Evolutionary conservation across 2,888 invertebrate species (phyloP), one percentile per base, ranked within the genome.

Genomic region (Neuroscelio doddi): DNA sequence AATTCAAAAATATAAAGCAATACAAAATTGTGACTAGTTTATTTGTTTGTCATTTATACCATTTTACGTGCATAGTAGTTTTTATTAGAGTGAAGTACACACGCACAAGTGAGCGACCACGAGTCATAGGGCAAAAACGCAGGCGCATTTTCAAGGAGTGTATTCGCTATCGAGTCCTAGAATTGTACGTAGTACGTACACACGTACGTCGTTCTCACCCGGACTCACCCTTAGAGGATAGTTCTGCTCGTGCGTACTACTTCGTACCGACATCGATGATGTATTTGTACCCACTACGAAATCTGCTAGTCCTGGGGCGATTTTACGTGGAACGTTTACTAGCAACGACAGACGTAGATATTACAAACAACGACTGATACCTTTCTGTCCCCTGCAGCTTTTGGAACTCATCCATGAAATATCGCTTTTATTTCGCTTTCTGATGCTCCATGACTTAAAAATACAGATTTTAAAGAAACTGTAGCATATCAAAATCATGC

Each of bases 91-190:
- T 30, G 12, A 26, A 3, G 30, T 30, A 32, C n/a, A 30, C 14
- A 38, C 30, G 30, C 30, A 10, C 9, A 30, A 10, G 30, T 3
- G 30, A 30, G 9, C 4, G 30, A 9, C 9, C 4, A 10, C 30
- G 2, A 10, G 30, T 30, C 3, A 9, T 5, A 30, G 30, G 3
- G 9, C 4, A 30, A 30, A 30, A 30, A 30, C 30, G 30, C 30
- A 30, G 30, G 30, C 30, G 30, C 30, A 30, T 30, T 3, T 30
- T 9, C n/a, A 30, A 30, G 30, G 30, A 30, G 10, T 30, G 30
- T 10, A 10, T 10, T 9, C 4, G 30, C n/a, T 9, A 30, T 30
- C 30, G 30, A 30, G n/a, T 30, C 30, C 3, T 2, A 9, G 30
- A 30, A 10, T 9, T 9, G 9, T 10, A 3, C 30, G 9, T 30